Evolutionary conservation across 2,888 invertebrate species (phyloP).

Genomic region (Congeria kusceri): DNA sequence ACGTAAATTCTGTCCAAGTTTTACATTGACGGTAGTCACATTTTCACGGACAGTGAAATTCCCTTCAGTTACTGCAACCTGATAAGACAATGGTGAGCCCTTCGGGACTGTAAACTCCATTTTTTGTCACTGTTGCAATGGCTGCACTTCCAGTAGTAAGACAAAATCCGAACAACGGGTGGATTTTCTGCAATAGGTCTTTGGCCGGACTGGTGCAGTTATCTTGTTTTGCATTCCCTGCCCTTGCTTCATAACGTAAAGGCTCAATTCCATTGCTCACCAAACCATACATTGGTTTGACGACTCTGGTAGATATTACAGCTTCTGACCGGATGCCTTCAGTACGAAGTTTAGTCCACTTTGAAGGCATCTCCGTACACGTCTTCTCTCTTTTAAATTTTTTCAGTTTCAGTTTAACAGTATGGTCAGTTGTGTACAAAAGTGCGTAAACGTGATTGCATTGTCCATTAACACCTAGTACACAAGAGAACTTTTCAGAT

Average conservation of each 20-base stretch:
- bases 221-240: too few relatives aligned
- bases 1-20: not conserved
- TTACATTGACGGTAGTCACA: not conserved
- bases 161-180: constrained; percentile 20
- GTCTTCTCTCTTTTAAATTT: constrained; percentile 6
- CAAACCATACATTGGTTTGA: constrained; percentile 4
- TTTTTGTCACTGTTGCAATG: not conserved
- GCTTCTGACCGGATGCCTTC: constrained; percentile 18
- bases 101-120: not conserved
- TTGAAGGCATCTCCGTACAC: constrained; percentile 25
- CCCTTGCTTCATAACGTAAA: constrained; percentile 12
- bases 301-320: not conserved
- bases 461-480: constrained; percentile 8
- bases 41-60: not conserved
- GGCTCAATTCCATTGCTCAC: not conserved
- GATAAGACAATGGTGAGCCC: constrained; percentile 17
- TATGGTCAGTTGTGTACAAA: constrained; percentile 5
- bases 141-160: not conserved
- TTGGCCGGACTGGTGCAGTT: not conserved
- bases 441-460: constrained; percentile 24
- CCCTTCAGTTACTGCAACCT: constrained; percentile 3
- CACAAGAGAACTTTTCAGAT: constrained; percentile 14
- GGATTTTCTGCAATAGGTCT: not conserved
- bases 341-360: not conserved
- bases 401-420: not conserved